Base-by-base conservation (phyloP, 2,113 vertebrate genomes). In the Pelodiscus sinensis region DNA sequence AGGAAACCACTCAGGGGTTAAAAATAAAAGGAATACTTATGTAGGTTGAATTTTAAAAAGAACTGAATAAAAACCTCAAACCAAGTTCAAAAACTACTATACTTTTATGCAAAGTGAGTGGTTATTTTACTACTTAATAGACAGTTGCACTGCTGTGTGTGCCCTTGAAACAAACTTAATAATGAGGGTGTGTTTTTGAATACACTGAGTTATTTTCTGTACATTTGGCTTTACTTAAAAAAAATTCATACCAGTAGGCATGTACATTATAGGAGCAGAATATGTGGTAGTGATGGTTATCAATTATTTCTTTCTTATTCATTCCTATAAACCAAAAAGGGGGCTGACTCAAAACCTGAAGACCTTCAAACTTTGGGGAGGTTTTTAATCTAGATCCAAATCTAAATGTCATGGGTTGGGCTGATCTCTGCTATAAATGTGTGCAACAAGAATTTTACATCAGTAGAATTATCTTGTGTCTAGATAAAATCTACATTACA, bases 21-120 rank as follows among this genome's bases (percentile, higher is more conserved):
- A 24, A 78, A 79, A 16, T 79, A 52, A 12, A 0, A 73, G 12
- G 38, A 73, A 0, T 73, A 11, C 2, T 0, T 62, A 91, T 73
- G 85, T 81, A 83, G 4, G 9, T 55, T 9, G 2, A 54, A 22
- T 81, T 83, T 57, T 52, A 68, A 80, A 3, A 82, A 29, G 1
- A 60, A 9, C 5, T 8, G 22, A 58, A 77, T 54, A 57, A 81
- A 54, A 25, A 25, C 4, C 9, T 78, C 89, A 82, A 68, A 78
- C 38, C 1, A n/a, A 29, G 19, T 22, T 84, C 3, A 75, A 73
- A 84, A 79, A 13, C 6, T 55, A 8, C n/a, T 82, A 62, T 65
- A 12, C 18, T 82, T 13, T 31, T 35, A 68, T 35, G 15, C 65
- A 19, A n/a, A 68, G 31, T 19, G 31, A 8, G 31, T 68, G 31